Percentiles rank a stretch among this genome's conserved stretches.
Conservation (phyloP, 2,888 invertebrate species). For the Rambutsinella grinnellia region DNA sequence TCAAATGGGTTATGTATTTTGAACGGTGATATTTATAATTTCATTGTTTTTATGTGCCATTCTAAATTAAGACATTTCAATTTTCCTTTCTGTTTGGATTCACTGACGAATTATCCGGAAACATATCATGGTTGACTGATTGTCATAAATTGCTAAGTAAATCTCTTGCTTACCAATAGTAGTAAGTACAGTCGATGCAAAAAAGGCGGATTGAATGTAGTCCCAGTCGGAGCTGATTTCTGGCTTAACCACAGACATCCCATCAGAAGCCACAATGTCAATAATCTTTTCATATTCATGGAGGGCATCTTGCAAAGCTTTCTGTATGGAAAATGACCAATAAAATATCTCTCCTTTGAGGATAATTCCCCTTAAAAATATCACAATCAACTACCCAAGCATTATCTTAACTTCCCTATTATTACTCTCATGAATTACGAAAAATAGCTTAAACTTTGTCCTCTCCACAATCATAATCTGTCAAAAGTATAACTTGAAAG, state of each 20-base stretch:
- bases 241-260: conserved; percentile 72
- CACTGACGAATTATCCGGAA: too few species aligned
- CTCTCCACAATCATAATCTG: conserved; percentile 8
- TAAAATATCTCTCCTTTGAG: not conserved
- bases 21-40: too few species aligned
- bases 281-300: conserved; percentile 72
- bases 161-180: conserved; percentile 80
- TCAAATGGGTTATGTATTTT: too few species aligned
- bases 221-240: conserved; percentile 75
- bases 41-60: too few species aligned
- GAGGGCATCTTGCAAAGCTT: conserved; percentile 62
- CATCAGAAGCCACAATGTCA: conserved; percentile 80
- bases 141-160: too few species aligned
- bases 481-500: too few species aligned
- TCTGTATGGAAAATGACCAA: not conserved
- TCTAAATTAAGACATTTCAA: too few species aligned
- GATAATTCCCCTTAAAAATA: not conserved
- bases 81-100: too few species aligned
- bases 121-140: too few species aligned
- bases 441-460: conserved; percentile 22
- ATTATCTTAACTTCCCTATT: not conserved
- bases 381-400: not conserved
- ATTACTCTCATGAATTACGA: not conserved
- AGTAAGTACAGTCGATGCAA: conserved; percentile 90
- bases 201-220: conserved; percentile 86